Evolutionary conservation across 2,113 vertebrate species (phyloP).

Genomic region (Elachura formosa): DNA sequence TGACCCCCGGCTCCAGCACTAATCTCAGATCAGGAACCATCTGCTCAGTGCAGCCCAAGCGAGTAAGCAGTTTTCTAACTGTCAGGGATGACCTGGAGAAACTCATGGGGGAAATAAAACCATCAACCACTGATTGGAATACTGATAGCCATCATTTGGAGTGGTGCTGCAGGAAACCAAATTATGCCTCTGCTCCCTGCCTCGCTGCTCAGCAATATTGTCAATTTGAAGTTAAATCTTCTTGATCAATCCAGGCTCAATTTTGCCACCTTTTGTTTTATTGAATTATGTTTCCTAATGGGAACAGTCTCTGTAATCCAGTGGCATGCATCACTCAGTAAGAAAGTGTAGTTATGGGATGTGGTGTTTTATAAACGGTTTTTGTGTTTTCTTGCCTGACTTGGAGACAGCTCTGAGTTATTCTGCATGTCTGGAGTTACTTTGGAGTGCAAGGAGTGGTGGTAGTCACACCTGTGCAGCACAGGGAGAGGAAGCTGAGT

Average conservation of each 20-base stretch:
- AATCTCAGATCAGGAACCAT: constrained; percentile 77
- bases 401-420: neutral
- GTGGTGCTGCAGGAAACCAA: constrained; percentile 60
- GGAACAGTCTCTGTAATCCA: neutral
- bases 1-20: constrained; percentile 61
- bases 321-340: neutral
- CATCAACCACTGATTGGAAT: constrained; percentile 62
- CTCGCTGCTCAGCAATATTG: constrained; percentile 2
- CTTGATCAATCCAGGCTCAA: constrained; percentile 29
- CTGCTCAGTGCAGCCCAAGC: constrained; percentile 65
- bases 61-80: constrained; percentile 47
- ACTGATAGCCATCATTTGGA: constrained; percentile 59
- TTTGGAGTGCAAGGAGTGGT: neutral
- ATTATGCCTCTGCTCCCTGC: constrained; percentile 50
- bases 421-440: neutral
- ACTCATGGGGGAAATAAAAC: constrained; percentile 69
- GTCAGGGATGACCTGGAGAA: constrained; percentile 68
- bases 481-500: neutral
- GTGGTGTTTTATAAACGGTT: neutral
- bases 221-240: constrained; percentile 45
- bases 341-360: neutral
- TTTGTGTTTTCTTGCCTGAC: neutral
- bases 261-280: constrained; percentile 53
- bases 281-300: constrained; percentile 34
- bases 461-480: neutral